A percentile compares a stretch with the other conserved stretches of the same genome.
Evolutionary conservation across 2,113 vertebrate species (phyloP).

Genomic region (Arenaria interpres): DNA sequence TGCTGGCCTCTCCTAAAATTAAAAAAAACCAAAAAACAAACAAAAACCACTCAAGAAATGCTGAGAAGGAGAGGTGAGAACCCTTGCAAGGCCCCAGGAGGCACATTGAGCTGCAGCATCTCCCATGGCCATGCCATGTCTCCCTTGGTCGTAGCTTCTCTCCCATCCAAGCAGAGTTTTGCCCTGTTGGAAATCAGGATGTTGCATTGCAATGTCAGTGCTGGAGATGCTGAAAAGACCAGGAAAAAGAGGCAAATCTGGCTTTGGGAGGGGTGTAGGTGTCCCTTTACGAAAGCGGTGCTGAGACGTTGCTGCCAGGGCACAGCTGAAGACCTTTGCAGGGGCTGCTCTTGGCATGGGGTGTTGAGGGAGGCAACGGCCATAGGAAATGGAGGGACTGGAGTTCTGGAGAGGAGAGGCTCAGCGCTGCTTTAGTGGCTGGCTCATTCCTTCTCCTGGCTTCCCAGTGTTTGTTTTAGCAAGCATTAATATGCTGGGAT

Average conservation of each 20-base stretch:
- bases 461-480: slow-evolving; percentile 21
- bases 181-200: neutral
- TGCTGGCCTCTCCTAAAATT: neutral
- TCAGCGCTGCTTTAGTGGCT: neutral
- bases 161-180: neutral
- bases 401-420: neutral
- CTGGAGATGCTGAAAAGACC: neutral
- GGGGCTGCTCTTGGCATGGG: neutral
- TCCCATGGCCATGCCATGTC: accelerated
- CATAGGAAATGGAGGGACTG: neutral
- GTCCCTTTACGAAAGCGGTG: neutral
- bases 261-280: neutral
- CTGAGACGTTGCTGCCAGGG: neutral
- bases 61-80: neutral
- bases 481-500: neutral
- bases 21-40: neutral
- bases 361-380: neutral
- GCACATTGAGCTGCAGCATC: neutral
- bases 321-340: neutral
- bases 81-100: neutral
- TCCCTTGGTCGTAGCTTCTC: neutral
- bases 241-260: neutral
- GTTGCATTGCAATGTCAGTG: accelerated
- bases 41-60: neutral
- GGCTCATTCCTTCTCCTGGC: neutral